Percentiles rank a stretch among this genome's conserved stretches.
Evolutionary conservation across 1,140 invertebrate species (phyloP).

Genomic region (Microplitis mediator): DNA sequence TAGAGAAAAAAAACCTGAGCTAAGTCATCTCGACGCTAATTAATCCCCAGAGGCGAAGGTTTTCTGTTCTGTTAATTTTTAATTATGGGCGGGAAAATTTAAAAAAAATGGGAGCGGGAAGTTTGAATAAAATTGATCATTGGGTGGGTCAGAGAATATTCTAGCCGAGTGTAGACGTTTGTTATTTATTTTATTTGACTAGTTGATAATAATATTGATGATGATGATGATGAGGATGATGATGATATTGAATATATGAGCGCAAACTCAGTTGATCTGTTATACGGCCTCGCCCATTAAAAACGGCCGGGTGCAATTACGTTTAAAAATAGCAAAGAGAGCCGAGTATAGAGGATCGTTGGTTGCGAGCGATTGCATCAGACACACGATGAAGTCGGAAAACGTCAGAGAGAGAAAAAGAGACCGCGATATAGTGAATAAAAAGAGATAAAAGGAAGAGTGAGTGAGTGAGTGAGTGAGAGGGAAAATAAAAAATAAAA

Average conservation of each 20-base stretch:
- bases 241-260: slow-evolving; percentile 19
- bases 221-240: neutral
- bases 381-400: slow-evolving; percentile 40
- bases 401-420: slow-evolving; percentile 18
- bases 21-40: too few relatives aligned
- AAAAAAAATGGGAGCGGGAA: too few relatives aligned
- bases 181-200: slow-evolving; percentile 3
- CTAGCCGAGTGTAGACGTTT: neutral
- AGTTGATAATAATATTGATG: neutral
- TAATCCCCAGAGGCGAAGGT: too few relatives aligned
- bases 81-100: too few relatives aligned
- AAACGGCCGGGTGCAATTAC: slow-evolving; percentile 55
- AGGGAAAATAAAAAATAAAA: neutral
- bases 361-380: slow-evolving; percentile 59
- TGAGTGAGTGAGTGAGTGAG: neutral
- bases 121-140: too few relatives aligned
- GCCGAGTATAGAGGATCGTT: slow-evolving; percentile 33
- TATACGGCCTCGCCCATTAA: slow-evolving; percentile 51
- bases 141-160: neutral
- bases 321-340: slow-evolving; percentile 59
- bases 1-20: too few relatives aligned
- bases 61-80: too few relatives aligned
- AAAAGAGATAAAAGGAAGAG: neutral
- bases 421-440: neutral
- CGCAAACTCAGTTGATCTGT: slow-evolving; percentile 42